Conservation (phyloP, 1,140 invertebrate species). For the Drosophila auraria region DNA sequence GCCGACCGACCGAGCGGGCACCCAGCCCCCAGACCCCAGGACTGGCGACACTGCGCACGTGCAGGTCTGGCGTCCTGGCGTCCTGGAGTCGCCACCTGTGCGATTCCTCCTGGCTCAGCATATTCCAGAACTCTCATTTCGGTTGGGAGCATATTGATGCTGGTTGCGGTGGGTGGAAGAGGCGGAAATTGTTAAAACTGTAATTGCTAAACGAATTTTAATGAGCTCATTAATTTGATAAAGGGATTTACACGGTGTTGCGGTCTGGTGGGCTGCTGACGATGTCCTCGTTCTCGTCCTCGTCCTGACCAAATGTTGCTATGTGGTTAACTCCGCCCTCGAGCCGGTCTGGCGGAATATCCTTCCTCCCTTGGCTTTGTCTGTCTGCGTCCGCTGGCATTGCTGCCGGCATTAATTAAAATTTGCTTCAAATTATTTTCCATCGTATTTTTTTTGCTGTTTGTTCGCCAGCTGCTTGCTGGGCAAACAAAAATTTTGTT, state of each 20-base stretch:
- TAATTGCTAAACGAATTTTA: constrained; percentile 85
- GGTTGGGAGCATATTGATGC: constrained; percentile 42
- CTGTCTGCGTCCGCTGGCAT: constrained; percentile 26
- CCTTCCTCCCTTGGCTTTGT: constrained; percentile 10
- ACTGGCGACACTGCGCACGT: constrained; percentile 46
- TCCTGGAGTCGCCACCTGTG: constrained; percentile 65
- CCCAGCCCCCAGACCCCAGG: neutral
- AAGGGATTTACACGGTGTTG: constrained; percentile 84
- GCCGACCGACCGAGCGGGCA: constrained; percentile 12
- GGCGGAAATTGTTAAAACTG: constrained; percentile 83
- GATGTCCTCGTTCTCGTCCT: constrained; percentile 42
- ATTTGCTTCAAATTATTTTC: constrained; percentile 75
- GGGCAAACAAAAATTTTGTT: constrained; percentile 70
- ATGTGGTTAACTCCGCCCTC: constrained; percentile 44
- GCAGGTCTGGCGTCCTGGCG: constrained; percentile 23
- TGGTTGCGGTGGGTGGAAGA: neutral
- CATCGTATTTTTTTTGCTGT: neutral
- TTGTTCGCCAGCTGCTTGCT: constrained; percentile 37
- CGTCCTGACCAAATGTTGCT: constrained; percentile 60
- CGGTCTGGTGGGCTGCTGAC: constrained; percentile 58
- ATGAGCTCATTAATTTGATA: constrained; percentile 85
- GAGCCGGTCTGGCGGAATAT: constrained; percentile 9
- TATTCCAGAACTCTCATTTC: constrained; percentile 36
- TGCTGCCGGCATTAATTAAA: constrained; percentile 72
- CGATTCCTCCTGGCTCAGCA: constrained; percentile 68